Percentiles rank a stretch among this genome's conserved stretches.
phyloP scores from a whole-genome alignment of 2,888 invertebrate species.

The Idaea dimidiata region DNA sequence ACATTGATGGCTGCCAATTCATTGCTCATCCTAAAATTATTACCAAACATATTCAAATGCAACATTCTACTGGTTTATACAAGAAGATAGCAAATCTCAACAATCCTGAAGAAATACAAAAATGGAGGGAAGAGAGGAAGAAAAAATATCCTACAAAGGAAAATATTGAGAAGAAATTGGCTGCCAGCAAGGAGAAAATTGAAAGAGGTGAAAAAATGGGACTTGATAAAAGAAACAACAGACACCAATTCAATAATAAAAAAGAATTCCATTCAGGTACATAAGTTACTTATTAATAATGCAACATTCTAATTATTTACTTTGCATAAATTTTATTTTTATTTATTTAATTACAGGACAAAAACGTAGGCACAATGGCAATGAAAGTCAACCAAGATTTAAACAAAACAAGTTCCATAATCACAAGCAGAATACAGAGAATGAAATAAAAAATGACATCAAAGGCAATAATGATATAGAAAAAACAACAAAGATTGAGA shows the following conservation, averaged over 20 bases:
- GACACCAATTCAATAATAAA: conserved; percentile 35
- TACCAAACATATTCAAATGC: conserved; percentile 89
- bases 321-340: conserved; percentile 5
- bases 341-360: conserved; percentile 21
- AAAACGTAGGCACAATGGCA: conserved; percentile 33
- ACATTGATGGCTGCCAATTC: conserved; percentile 90
- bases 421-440: not conserved
- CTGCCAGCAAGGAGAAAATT: conserved; percentile 83
- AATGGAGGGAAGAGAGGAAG: conserved; percentile 92
- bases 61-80: conserved; percentile 92
- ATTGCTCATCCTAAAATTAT: conserved; percentile 89
- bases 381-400: conserved; percentile 23
- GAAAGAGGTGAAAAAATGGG: conserved; percentile 88
- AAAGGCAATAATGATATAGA: conserved; percentile 16
- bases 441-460: conserved; percentile 13
- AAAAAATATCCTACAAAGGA: conserved; percentile 87
- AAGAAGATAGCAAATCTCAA: conserved; percentile 87
- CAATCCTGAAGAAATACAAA: conserved; percentile 90
- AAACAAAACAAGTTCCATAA: conserved; percentile 2
- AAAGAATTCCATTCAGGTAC: conserved; percentile 34
- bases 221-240: conserved; percentile 27
- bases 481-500: conserved; percentile 6
- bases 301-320: not conserved
- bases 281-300: not conserved
- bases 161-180: conserved; percentile 84